A percentile compares a stretch with the other conserved stretches of the same genome.
phyloP scores from a whole-genome alignment of 2,113 vertebrate genomes.

The Chionis minor region DNA sequence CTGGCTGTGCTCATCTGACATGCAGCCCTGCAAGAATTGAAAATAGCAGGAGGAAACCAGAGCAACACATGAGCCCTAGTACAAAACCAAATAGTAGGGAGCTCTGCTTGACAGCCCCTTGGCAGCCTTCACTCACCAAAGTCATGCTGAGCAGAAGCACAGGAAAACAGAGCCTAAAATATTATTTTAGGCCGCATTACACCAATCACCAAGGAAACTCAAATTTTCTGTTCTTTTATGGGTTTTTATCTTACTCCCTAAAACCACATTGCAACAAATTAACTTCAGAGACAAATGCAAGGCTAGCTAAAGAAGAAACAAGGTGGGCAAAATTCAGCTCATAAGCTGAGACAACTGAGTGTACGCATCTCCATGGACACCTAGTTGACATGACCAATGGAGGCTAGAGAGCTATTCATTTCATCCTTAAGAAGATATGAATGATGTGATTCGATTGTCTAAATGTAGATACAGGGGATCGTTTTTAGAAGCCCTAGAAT shows the following conservation, averaged over 20 bases:
- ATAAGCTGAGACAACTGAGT: background rate
- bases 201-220: background rate
- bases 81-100: background rate
- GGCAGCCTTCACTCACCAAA: background rate
- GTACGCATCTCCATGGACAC: background rate
- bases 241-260: background rate
- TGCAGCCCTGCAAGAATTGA: background rate
- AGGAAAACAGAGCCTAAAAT: background rate
- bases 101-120: background rate
- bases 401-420: background rate
- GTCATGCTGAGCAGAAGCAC: background rate
- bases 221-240: background rate
- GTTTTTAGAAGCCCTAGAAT: background rate
- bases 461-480: background rate
- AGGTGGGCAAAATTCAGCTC: background rate
- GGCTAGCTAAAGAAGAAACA: background rate
- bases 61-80: background rate
- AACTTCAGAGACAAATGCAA: background rate
- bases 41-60: conserved; percentile 13
- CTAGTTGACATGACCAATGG: background rate
- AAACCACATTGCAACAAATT: background rate
- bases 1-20: conserved; percentile 23
- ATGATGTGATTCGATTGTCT: background rate
- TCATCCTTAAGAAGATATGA: background rate
- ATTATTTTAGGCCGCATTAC: background rate